Evolutionary conservation across 2,888 invertebrate species (phyloP), one percentile per base, ranked within the genome.

Genomic region (Cephus pygmeus): DNA sequence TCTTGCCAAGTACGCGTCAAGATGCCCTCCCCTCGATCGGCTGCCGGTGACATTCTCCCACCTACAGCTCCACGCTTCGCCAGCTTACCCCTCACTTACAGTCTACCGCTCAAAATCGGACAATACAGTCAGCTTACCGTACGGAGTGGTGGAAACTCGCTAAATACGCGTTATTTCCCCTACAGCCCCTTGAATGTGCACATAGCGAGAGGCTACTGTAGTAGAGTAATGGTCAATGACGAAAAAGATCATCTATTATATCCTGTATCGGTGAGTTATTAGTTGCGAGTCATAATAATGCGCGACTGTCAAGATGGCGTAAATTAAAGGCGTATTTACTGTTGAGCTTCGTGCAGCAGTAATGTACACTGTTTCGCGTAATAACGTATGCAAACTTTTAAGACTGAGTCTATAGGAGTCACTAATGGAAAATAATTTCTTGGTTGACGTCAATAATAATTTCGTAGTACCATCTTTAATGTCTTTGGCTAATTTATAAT

Each of bases 11-110:
- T 75, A 2, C n/a, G 12, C 34, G 56, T 4, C 30, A 30, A 12
- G n/a, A 69, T 71, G 9, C 30, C 9, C 35, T 33, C 78, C 74
- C 78, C 73, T 34, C 79, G 79, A 36, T 40, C 78, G 76, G n/a
- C 78, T 75, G 30, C 69, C 71, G 23, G 35, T 73, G 56, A 30
- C 75, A 74, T 75, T 77, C 36, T 34, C 78, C 35, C 3, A 75
- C 36, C 56, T 78, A 73, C 30, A 77, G n/a, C 69, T 36, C 34
- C 31, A 71, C 71, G 23, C 78, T 15, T 4, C 73, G 23, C 12
- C 33, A 68, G 15, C 15, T 23, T 23, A 40, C 40, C 40, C 40
- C 40, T 23, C 15, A 40, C 1, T 15, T 15, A 15, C 36, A 36
- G 40, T 40, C 15, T 40, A 9, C 40, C 15, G 40, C 6, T 15